Evolutionary conservation across 2,888 invertebrate species (phyloP).

Genomic region (Sepiola atlantica): DNA sequence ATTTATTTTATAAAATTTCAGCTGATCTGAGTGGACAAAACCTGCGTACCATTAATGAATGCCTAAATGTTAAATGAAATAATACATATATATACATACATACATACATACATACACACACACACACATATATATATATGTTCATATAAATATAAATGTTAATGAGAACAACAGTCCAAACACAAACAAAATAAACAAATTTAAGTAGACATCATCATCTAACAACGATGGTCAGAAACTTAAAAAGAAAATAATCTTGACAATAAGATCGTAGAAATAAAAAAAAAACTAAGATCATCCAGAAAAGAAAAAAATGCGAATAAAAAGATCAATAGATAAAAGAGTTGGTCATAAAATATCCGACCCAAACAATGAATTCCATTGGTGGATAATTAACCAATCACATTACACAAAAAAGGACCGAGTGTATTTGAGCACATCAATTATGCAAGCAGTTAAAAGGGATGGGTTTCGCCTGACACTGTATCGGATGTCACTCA

Average conservation of each 20-base stretch:
- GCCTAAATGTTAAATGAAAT: not conserved
- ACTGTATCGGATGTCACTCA: too few species aligned
- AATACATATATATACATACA: not conserved
- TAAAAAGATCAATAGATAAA: not conserved
- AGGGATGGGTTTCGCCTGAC: too few species aligned
- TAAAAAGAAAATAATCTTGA: too few species aligned
- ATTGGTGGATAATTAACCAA: not conserved
- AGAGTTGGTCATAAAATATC: not conserved
- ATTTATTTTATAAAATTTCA: not conserved
- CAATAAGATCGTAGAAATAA: too few species aligned
- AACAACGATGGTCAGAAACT: too few species aligned
- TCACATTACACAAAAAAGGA: not conserved
- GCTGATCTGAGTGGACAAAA: too few species aligned
- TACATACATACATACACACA: not conserved
- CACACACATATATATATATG: not conserved
- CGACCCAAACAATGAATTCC: not conserved
- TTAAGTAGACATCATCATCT: too few species aligned
- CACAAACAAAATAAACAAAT: too few species aligned
- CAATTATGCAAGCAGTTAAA: too few species aligned
- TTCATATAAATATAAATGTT: not conserved
- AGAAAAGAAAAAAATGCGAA: not conserved
- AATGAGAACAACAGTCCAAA: not conserved
- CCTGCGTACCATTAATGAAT: not conserved
- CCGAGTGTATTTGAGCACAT: too few species aligned
- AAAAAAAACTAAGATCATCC: not conserved